Evolutionary conservation across 1,140 invertebrate genomes (phyloP).

Genomic region (Marisa cornuarietis): DNA sequence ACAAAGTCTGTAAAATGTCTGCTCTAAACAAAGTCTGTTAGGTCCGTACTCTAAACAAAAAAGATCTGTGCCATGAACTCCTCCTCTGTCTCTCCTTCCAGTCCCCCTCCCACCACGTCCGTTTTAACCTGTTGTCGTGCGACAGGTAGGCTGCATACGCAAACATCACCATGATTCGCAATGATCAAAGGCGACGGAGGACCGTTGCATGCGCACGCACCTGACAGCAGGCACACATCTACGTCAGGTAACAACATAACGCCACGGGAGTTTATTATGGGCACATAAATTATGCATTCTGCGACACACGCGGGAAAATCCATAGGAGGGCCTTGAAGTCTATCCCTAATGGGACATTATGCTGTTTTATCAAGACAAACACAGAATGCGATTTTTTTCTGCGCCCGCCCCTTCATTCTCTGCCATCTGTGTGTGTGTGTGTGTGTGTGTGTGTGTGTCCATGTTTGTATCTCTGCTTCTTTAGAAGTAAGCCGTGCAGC

Average conservation of each 20-base stretch:
- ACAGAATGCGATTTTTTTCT: not conserved
- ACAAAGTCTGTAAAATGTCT: too few relatives aligned
- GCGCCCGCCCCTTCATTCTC: not conserved
- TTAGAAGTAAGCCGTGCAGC: not conserved
- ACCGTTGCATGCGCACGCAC: not conserved
- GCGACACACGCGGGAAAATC: too few relatives aligned
- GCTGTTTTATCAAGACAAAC: too few relatives aligned
- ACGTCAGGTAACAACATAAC: not conserved
- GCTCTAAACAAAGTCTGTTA: too few relatives aligned
- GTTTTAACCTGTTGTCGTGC: not conserved
- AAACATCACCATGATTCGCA: not conserved
- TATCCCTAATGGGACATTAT: too few relatives aligned
- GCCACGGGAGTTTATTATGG: not conserved
- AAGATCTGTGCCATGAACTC: not conserved
- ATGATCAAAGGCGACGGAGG: too few relatives aligned
- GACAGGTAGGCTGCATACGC: not conserved
- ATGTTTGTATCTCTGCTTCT: not conserved
- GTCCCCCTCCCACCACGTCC: not conserved
- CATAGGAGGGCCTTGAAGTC: too few relatives aligned
- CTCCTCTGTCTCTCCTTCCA: not conserved
- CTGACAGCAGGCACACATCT: not conserved
- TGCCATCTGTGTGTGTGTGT: not conserved
- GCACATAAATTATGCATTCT: too few relatives aligned
- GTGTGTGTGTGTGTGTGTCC: not conserved
- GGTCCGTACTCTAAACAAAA: too few relatives aligned